A percentile compares a stretch with the other conserved stretches of the same genome.
Conservation (phyloP, 2,797 vertebrate genomes). For the Thalassophryne amazonica region DNA sequence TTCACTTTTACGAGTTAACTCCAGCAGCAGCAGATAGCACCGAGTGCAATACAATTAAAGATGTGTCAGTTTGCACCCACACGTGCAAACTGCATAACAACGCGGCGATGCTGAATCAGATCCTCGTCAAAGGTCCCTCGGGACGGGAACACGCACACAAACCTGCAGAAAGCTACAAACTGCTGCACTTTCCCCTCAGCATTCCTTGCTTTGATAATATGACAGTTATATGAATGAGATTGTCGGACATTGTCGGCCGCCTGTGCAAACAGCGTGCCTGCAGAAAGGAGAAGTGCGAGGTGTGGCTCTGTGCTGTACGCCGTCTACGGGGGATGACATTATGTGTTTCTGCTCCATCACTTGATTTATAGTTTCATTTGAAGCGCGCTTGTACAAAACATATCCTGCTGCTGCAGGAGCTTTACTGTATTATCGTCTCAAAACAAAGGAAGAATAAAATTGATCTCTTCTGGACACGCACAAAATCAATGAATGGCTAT, state of each 20-base stretch:
- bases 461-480: slow-evolving; percentile 83
- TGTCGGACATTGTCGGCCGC: slow-evolving; percentile 41
- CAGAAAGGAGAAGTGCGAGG: slow-evolving; percentile 45
- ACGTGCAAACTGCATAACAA: slow-evolving; percentile 46
- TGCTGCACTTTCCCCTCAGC: neutral
- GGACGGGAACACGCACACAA: neutral
- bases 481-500: slow-evolving; percentile 85
- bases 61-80: slow-evolving; percentile 61
- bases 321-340: slow-evolving; percentile 75
- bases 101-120: slow-evolving; percentile 39
- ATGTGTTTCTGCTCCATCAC: slow-evolving; percentile 79
- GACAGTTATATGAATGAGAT: slow-evolving; percentile 53
- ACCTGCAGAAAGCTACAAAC: slow-evolving; percentile 1
- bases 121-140: too few relatives aligned
- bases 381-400: slow-evolving; percentile 74
- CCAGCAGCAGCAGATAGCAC: slow-evolving; percentile 61
- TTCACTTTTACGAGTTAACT: slow-evolving; percentile 81
- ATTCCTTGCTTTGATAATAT: slow-evolving; percentile 17
- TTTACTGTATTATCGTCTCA: slow-evolving; percentile 82
- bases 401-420: slow-evolving; percentile 77
- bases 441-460: slow-evolving; percentile 87
- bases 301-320: slow-evolving; percentile 40
- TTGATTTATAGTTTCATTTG: slow-evolving; percentile 84
- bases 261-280: slow-evolving; percentile 43
- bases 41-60: slow-evolving; percentile 76